phyloP scores from a whole-genome alignment of 2,113 vertebrate genomes.

The Lepus europaeus region DNA sequence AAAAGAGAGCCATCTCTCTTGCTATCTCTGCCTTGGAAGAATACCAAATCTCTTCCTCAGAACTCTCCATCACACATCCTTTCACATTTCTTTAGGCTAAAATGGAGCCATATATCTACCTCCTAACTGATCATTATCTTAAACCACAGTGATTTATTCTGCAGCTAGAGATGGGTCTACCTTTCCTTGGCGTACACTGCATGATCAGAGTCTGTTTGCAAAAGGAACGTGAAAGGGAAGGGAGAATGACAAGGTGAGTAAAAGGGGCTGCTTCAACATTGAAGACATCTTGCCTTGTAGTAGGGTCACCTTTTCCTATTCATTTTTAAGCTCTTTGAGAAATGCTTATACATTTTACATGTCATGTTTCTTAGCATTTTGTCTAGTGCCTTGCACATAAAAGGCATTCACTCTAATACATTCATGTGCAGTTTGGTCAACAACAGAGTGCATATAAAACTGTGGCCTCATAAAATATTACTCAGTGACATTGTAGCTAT shows the following conservation, averaged over 20 bases:
- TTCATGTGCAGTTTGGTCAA: not conserved
- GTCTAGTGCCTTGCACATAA: not conserved
- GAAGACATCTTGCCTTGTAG: not conserved
- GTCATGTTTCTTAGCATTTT: conserved; percentile 44
- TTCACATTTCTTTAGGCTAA: conserved; percentile 5
- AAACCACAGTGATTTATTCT: not conserved
- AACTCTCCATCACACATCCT: not conserved
- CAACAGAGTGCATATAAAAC: not conserved
- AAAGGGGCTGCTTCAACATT: not conserved
- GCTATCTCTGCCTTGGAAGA: not conserved
- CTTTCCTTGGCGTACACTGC: not conserved
- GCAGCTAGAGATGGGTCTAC: not conserved
- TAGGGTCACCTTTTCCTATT: not conserved
- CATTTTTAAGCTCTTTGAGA: conserved; percentile 15
- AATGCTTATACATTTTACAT: not conserved
- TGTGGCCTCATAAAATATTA: not conserved
- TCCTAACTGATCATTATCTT: not conserved
- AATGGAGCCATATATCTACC: not conserved
- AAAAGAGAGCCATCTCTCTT: not conserved
- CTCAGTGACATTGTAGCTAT: not conserved
- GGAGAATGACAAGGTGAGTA: not conserved
- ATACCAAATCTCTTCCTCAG: conserved; percentile 1
- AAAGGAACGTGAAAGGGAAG: not conserved
- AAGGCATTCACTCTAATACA: conserved; percentile 8
- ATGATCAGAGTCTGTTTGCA: not conserved